A percentile compares a stretch with the other conserved stretches of the same genome.
phyloP scores from a whole-genome alignment of 2,797 vertebrate genomes.

The Hephaestus fuliginosus region DNA sequence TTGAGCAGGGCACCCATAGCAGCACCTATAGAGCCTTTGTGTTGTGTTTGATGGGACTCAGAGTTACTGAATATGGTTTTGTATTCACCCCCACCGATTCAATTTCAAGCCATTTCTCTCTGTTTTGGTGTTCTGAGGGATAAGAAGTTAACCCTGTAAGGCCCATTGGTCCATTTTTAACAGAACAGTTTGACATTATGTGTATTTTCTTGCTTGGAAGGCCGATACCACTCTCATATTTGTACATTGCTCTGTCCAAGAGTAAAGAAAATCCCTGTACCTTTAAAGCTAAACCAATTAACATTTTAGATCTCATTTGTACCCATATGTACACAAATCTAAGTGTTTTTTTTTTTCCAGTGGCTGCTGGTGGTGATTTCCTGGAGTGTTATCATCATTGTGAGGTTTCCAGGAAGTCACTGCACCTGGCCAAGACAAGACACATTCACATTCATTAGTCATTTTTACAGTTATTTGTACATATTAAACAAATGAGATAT shows the following conservation, averaged over 20 bases:
- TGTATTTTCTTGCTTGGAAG: background rate
- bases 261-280: background rate
- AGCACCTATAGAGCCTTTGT: constrained; percentile 35
- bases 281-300: background rate
- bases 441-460: too few species aligned
- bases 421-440: background rate
- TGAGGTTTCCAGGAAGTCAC: background rate
- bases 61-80: constrained; percentile 28
- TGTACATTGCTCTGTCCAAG: background rate
- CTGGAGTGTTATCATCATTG: background rate
- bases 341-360: background rate
- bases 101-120: background rate
- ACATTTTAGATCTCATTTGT: background rate
- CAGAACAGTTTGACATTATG: background rate
- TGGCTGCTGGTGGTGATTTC: too few species aligned
- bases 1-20: constrained; percentile 28
- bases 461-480: background rate
- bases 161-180: background rate
- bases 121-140: background rate
- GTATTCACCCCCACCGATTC: background rate
- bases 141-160: background rate
- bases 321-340: too few species aligned
- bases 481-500: rapidly evolving
- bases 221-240: background rate
- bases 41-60: constrained; percentile 18